Evolutionary conservation across 2,888 invertebrate species (phyloP).

Genomic region (Cephus rjabovi): DNA sequence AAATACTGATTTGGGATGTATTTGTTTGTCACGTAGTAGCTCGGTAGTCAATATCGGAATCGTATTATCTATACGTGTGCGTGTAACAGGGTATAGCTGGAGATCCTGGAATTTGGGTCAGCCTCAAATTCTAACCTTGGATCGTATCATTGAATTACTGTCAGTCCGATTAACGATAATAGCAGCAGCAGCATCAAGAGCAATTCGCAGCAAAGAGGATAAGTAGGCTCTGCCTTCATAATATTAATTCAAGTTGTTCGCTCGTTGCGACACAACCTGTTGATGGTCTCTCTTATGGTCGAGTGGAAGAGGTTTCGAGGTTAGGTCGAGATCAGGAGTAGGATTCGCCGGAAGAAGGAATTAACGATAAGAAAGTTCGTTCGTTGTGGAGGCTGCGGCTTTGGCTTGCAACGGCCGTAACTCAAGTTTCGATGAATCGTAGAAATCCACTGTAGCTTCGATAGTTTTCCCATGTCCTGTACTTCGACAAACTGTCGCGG

Average conservation of each 20-base stretch:
- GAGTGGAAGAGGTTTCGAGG: background rate
- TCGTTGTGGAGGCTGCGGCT: background rate
- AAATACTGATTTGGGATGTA: too few species aligned
- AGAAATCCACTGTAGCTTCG: too few species aligned
- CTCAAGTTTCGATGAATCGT: too few species aligned
- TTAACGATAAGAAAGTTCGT: background rate
- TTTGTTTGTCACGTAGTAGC: background rate
- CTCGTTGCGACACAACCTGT: conserved; percentile 43
- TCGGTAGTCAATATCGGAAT: background rate
- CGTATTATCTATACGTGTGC: background rate
- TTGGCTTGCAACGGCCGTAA: background rate
- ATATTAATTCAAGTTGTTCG: background rate
- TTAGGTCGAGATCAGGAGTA: background rate
- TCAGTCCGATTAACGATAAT: background rate
- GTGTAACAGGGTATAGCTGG: background rate
- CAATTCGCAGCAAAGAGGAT: background rate
- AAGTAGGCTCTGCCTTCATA: background rate
- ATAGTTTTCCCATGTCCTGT: too few species aligned
- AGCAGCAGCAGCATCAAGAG: background rate
- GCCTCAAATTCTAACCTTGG: background rate
- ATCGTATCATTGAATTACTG: background rate
- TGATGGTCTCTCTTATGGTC: conserved; percentile 36
- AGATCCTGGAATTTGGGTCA: background rate
- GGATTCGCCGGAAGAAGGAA: background rate
- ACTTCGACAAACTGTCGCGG: too few species aligned